Evolutionary conservation across 2,113 vertebrate species (phyloP), one percentile per base, ranked within the genome.

Genomic region (Eolophus roseicapilla): DNA sequence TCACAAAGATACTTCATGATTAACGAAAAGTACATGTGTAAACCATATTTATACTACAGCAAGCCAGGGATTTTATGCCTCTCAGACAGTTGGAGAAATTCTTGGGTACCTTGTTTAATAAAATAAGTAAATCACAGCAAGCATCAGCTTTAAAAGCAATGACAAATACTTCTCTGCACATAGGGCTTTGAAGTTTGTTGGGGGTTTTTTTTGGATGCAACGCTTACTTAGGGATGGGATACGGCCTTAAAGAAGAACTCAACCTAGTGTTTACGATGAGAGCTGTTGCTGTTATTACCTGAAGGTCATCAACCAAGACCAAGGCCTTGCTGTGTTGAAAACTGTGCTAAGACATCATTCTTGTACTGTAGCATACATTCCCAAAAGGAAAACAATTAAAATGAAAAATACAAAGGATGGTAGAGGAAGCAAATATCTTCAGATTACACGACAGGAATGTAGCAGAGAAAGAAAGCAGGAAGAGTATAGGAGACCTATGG

Each of bases 1-100:
- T 90, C 93, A 90, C 76, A 88, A 69, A 86, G 49, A n/a, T 75
- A 75, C 73, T 44, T 55, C 31, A 64, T 75, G 90, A 94, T 95
- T 94, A 96, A 94, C 90, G 69, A 86, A 17, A 86, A 82, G 31
- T 60, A 11, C 60, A 47, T 14, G 35, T 64, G 73, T 71, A 86
- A 86, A 93, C 82, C 86, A 83, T 78, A 55, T 49, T 86, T 64
- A 39, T 37, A 24, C 81, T 82, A 75, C 69, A 86, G 52, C 47
- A 83, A 77, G 62, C 14, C 52, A 78, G 44, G 37, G 67, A 76
- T 92, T 89, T 88, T 88, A 92, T 74, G 67, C 46, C 62, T 90
- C 69, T 76, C 47, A 73, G 69, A 70, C 67, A 84, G 47, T 1
- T 81, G 43, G 29, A 64, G 46, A 86, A 59, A 24, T 19, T 63